Evolutionary conservation across 2,113 vertebrate genomes (phyloP).

Genomic region (Phocoena sinus): DNA sequence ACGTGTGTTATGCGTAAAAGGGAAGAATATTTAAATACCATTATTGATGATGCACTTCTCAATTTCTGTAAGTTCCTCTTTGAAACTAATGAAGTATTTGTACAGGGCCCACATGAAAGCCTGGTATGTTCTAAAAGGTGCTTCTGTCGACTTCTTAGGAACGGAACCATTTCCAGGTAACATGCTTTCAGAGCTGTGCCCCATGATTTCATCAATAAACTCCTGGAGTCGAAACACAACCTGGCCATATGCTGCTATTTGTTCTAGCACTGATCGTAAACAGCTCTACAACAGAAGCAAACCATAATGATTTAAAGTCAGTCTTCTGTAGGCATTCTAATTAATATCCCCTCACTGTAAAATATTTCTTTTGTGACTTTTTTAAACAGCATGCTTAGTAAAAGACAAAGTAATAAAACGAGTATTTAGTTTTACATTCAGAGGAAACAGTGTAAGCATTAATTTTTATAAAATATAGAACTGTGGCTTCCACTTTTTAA

Average conservation of each 20-base stretch:
- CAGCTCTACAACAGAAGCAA: slow-evolving; percentile 83
- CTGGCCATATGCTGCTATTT: slow-evolving; percentile 94
- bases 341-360: neutral
- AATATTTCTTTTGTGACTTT: neutral
- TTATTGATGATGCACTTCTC: slow-evolving; percentile 92
- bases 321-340: neutral
- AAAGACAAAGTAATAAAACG: neutral
- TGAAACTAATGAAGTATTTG: slow-evolving; percentile 95
- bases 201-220: slow-evolving; percentile 98
- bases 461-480: neutral
- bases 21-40: slow-evolving; percentile 73
- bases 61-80: slow-evolving; percentile 92
- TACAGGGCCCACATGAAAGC: slow-evolving; percentile 98
- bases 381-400: neutral
- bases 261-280: slow-evolving; percentile 91
- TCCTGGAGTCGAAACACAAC: slow-evolving; percentile 93
- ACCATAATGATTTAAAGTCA: neutral
- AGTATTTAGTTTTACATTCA: neutral
- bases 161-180: slow-evolving; percentile 79
- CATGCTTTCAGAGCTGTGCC: slow-evolving; percentile 84
- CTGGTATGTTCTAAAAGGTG: slow-evolving; percentile 97
- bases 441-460: neutral
- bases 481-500: neutral
- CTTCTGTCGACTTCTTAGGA: slow-evolving; percentile 87
- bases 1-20: neutral